Conservation (phyloP, 2,888 invertebrate genomes). For the Conus canariensis region DNA sequence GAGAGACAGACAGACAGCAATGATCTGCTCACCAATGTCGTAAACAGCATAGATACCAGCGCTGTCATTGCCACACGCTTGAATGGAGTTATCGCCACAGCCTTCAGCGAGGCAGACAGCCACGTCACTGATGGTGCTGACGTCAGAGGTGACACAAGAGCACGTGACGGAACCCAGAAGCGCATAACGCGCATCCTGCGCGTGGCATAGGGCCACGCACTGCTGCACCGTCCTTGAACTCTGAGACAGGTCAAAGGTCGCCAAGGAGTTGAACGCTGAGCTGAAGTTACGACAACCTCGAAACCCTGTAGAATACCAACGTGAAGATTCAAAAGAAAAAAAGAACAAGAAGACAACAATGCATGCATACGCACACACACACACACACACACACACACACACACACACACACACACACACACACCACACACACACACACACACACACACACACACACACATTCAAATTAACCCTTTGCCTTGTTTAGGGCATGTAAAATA, state of each 20-base stretch:
- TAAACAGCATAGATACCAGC: slow-evolving; percentile 4
- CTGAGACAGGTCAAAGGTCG: slow-evolving; percentile 13
- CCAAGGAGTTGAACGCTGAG: neutral
- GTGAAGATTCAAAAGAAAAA: neutral
- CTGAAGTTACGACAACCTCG: neutral
- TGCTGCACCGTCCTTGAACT: slow-evolving; percentile 36
- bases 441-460: too few species aligned
- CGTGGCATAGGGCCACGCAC: slow-evolving; percentile 34
- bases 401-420: neutral
- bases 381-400: neutral
- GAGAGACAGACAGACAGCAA: neutral
- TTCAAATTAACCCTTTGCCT: too few species aligned
- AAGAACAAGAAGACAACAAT: neutral
- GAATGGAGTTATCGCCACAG: neutral
- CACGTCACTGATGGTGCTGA: neutral
- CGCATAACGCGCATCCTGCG: slow-evolving; percentile 30
- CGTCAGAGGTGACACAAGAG: slow-evolving; percentile 28
- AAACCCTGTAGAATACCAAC: neutral
- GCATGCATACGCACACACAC: too few species aligned
- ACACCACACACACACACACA: too few species aligned
- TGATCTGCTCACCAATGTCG: slow-evolving; percentile 4
- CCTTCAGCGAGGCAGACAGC: neutral
- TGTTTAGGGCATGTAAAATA: too few species aligned
- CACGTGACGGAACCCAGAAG: neutral
- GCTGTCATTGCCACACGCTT: slow-evolving; percentile 9